Conservation (phyloP, 35 echinoderm and acorn worm genomes). For the Lytechinus pictus region DNA sequence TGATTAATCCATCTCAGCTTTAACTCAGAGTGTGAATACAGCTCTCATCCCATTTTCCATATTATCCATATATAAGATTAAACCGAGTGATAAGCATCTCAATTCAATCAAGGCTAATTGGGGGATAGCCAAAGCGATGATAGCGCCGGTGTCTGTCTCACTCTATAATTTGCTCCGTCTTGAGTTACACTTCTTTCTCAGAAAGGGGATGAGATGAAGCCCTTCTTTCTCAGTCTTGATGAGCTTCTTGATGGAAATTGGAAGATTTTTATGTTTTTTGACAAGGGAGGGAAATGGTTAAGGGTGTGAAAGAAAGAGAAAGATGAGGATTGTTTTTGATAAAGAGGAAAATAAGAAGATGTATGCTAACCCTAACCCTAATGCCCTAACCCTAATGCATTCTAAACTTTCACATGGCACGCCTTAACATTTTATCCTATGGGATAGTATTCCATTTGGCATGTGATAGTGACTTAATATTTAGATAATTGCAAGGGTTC, state of each 20-base stretch:
- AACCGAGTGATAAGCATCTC: neutral
- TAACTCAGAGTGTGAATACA: neutral
- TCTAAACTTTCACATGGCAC: too few relatives aligned
- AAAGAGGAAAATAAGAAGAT: neutral
- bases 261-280: neutral
- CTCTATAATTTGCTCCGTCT: neutral
- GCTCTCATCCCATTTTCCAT: neutral
- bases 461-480: too few relatives aligned
- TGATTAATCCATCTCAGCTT: neutral
- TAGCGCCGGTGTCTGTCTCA: neutral
- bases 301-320: neutral
- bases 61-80: neutral
- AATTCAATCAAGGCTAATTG: slow-evolving; percentile 13
- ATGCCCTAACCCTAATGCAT: neutral
- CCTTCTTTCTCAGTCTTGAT: neutral
- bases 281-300: neutral
- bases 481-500: too few relatives aligned
- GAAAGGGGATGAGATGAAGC: neutral
- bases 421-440: too few relatives aligned
- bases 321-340: neutral
- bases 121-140: slow-evolving; percentile 6
- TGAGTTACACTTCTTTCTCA: neutral
- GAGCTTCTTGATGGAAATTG: neutral
- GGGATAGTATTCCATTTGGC: too few relatives aligned
- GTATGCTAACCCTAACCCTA: neutral